Evolutionary conservation across 2,888 invertebrate genomes (phyloP).

Genomic region (Cataglyphis albicans): DNA sequence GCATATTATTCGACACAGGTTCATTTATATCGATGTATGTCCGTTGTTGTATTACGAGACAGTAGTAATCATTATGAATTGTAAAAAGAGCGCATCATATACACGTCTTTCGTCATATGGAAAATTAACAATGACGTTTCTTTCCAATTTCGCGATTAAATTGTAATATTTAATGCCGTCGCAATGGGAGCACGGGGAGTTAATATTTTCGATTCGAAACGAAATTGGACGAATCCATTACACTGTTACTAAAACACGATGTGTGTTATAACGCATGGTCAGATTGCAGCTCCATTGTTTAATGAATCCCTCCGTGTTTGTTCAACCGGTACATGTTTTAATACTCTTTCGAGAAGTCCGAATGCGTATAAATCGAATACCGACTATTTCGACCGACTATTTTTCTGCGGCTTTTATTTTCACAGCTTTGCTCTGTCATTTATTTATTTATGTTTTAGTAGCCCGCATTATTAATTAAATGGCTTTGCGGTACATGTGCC

Average conservation of each 20-base stretch:
- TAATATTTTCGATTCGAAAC: conserved; percentile 44
- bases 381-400: conserved; percentile 1
- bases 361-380: conserved; percentile 3
- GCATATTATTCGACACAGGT: not conserved
- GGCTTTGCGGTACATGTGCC: conserved; percentile 6
- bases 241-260: conserved; percentile 28
- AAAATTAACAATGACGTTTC: conserved; percentile 13
- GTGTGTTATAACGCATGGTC: conserved; percentile 37
- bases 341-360: conserved; percentile 25
- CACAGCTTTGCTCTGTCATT: not conserved
- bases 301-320: conserved; percentile 49
- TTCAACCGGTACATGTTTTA: conserved; percentile 28
- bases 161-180: conserved; percentile 43
- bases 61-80: conserved; percentile 1
- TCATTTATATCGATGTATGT: not conserved
- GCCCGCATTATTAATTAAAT: conserved; percentile 26
- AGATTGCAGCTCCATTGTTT: conserved; percentile 47
- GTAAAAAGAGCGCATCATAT: not conserved
- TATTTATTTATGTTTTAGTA: conserved; percentile 10
- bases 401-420: conserved; percentile 15
- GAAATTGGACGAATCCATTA: conserved; percentile 50
- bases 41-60: not conserved
- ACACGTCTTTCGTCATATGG: not conserved
- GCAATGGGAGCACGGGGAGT: conserved; percentile 19
- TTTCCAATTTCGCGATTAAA: conserved; percentile 47